Evolutionary conservation across 2,113 vertebrate genomes (phyloP).

Genomic region (Nycticryphes semicollaris): DNA sequence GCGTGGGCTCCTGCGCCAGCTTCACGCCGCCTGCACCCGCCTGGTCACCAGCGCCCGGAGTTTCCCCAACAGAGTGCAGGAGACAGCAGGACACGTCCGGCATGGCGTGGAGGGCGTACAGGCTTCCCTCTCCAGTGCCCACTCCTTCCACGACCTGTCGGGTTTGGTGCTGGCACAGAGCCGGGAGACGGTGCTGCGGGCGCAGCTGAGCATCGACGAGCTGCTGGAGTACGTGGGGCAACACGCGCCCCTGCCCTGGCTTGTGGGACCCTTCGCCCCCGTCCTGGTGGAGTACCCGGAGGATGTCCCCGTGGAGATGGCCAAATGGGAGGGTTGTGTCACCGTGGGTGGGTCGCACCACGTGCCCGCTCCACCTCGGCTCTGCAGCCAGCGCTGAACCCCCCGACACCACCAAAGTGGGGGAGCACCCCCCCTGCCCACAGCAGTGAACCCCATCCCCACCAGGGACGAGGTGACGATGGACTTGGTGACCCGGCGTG

Average conservation of each 20-base stretch:
- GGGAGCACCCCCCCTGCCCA: neutral
- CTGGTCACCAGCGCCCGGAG: conserved; percentile 80
- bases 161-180: conserved; percentile 76
- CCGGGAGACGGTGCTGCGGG: conserved; percentile 73
- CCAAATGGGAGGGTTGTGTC: conserved; percentile 45
- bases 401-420: accelerated
- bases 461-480: accelerated
- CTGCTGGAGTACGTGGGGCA: conserved; percentile 78
- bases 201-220: conserved; percentile 83
- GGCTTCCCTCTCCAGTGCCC: conserved; percentile 70
- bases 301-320: neutral
- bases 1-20: conserved; percentile 77
- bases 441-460: accelerated
- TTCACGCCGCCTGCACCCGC: conserved; percentile 70
- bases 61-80: conserved; percentile 82
- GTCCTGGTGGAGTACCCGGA: conserved; percentile 19
- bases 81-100: conserved; percentile 77
- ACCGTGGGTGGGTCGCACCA: neutral
- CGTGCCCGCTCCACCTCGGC: accelerated
- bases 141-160: conserved; percentile 78
- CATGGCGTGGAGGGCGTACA: conserved; percentile 78
- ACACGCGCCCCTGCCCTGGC: conserved; percentile 83
- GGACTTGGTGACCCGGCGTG: accelerated
- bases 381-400: neutral
- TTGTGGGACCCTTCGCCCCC: conserved; percentile 77